Conservation (phyloP, 2,888 invertebrate genomes). For the Oxytorus armatus region DNA sequence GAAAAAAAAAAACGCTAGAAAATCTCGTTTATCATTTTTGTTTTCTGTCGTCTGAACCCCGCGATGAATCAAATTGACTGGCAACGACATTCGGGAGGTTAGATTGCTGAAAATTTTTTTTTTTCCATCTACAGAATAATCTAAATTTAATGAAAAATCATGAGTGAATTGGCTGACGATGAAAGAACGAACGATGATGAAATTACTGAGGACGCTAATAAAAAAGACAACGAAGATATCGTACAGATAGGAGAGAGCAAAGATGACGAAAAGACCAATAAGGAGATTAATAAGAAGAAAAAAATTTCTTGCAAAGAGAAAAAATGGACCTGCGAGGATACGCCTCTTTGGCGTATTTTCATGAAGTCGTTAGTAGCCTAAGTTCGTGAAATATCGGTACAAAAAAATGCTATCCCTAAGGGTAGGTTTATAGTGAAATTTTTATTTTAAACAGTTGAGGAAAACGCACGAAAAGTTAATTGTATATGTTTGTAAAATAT, state of each 20-base stretch:
- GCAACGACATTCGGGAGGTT: constrained; percentile 58
- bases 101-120: constrained; percentile 6
- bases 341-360: constrained; percentile 74
- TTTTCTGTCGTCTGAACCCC: constrained; percentile 21
- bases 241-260: constrained; percentile 1
- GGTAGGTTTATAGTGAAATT: background rate
- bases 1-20: constrained; percentile 63
- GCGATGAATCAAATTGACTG: constrained; percentile 46
- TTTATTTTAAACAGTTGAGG: too few relatives aligned
- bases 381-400: background rate
- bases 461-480: too few relatives aligned
- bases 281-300: constrained; percentile 23
- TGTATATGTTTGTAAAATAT: too few relatives aligned
- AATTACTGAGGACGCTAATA: background rate
- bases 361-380: constrained; percentile 73
- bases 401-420: background rate
- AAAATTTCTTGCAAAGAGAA: constrained; percentile 45
- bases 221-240: background rate
- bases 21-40: constrained; percentile 6
- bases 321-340: constrained; percentile 67
- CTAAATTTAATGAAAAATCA: constrained; percentile 29
- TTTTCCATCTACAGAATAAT: background rate
- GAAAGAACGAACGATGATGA: background rate
- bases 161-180: constrained; percentile 10
- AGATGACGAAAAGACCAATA: background rate